A percentile compares a stretch with the other conserved stretches of the same genome.
These are phyloP conservation scores for Agelas oroides DNA, from an alignment of 37 sponge, comb jelly and placozoan species.

Conservation along the genomic window DNA sequence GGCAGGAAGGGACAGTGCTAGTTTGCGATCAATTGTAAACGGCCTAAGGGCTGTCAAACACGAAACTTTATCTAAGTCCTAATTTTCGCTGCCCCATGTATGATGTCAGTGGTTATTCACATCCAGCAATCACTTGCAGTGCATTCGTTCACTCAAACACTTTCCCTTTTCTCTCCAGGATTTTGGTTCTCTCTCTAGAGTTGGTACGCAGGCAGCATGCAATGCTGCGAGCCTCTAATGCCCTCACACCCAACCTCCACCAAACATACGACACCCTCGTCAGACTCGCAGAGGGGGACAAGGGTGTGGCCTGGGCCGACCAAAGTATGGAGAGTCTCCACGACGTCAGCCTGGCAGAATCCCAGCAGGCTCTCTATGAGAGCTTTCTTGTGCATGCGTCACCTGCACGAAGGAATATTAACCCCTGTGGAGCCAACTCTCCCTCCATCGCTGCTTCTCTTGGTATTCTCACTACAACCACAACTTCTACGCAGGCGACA, in stretches of 20 bases:
- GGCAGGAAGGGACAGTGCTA: too few relatives aligned
- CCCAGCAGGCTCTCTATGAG: slow-evolving; percentile 59
- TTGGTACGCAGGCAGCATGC: slow-evolving; percentile 56
- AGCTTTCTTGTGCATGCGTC: slow-evolving; percentile 28
- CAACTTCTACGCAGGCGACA: neutral
- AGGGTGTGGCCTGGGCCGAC: slow-evolving; percentile 82
- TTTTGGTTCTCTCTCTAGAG: slow-evolving; percentile 40
- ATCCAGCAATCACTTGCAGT: too few relatives aligned
- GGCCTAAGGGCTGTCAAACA: too few relatives aligned
- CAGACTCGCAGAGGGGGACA: slow-evolving; percentile 64
- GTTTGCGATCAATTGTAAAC: too few relatives aligned
- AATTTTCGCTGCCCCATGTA: too few relatives aligned
- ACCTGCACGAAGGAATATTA: slow-evolving; percentile 1
- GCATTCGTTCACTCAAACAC: neutral
- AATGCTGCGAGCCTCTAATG: slow-evolving; percentile 24
- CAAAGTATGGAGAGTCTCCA: slow-evolving; percentile 33
- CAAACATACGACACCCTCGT: slow-evolving; percentile 40
- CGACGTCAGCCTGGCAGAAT: slow-evolving; percentile 27
- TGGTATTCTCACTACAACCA: slow-evolving; percentile 19
- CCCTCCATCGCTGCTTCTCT: slow-evolving; percentile 15
- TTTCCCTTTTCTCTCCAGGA: slow-evolving; percentile 15
- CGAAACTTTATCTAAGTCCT: too few relatives aligned
- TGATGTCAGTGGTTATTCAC: too few relatives aligned
- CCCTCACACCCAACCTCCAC: slow-evolving; percentile 14
- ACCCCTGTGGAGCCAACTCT: neutral